Base-by-base conservation (phyloP, 2,113 vertebrate species). In the Panthera leo region DNA sequence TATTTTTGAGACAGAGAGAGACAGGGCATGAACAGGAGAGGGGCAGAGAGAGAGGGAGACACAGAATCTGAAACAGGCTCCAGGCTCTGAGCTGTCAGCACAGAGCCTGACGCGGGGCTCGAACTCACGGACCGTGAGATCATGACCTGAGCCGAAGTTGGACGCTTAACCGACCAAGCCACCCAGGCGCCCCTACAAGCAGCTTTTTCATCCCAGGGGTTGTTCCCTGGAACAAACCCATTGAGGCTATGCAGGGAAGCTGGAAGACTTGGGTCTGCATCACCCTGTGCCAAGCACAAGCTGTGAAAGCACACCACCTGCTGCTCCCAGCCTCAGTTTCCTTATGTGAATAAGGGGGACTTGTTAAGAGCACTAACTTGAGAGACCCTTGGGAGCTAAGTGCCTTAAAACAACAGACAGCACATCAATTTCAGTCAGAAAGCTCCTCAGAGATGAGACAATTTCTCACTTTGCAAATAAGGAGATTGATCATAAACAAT, bases 351-450 rank as follows among this genome's bases (percentile, higher is more conserved):
- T 21, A 55, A 75, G 27, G 48, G 21, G 65, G 76, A 48, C 27
- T 76, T 21, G 23, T 70, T 42, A 76, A 51, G 75, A 68, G 63
- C 68, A 75, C 12, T 39, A 82, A 21, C 31, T 86, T 29, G 4
- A 86, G 76, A 75, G 84, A 53, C 80, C 67, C 88, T 55, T 61
- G 82, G 58, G 88, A 88, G 76, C 15, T 68, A 79, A 42, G 39
- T 13, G 53, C 65, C 39, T 82, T 63, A 42, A 51, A 29, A 75
- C 27, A 51, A 48, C 29, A 71, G 73, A 55, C 1, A 55, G 68
- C 80, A 55, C 31, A 11, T 53, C 21, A 4, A 27, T 73, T 89
- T 61, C 79, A 23, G 14, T 70, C 67, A 63, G 76, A 78, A 65
- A 25, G 34, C 51, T 29, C 48, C 82, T 83, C 82, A 10, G 67